phyloP scores from a whole-genome alignment of 2,888 invertebrate species.

The Norana najaformis region DNA sequence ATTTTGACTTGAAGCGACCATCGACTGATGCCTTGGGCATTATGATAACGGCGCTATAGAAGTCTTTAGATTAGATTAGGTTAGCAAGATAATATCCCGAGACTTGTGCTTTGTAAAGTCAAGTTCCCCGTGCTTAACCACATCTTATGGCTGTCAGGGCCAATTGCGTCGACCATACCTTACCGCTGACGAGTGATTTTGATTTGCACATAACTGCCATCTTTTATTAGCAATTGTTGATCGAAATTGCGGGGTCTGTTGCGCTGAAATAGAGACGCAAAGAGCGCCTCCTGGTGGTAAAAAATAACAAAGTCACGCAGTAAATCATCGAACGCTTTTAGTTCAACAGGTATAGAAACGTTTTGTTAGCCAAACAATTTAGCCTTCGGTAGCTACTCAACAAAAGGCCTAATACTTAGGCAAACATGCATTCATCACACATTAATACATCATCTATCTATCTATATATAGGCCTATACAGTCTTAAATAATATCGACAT shows the following conservation, averaged over 20 bases:
- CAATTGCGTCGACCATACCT: no score
- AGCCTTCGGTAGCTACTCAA: not conserved
- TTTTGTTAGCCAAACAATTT: not conserved
- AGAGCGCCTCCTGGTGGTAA: not conserved
- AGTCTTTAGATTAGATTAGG: no score
- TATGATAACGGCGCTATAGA: no score
- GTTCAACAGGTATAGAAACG: not conserved
- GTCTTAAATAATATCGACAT: no score
- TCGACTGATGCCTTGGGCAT: no score
- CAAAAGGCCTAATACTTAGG: not conserved
- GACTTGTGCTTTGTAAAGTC: no score
- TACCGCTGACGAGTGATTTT: no score
- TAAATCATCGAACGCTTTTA: not conserved
- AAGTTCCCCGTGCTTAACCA: no score
- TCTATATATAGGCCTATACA: not conserved
- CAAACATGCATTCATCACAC: not conserved
- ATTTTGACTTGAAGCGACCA: no score
- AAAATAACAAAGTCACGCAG: not conserved
- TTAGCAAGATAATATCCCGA: no score
- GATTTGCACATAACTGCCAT: no score
- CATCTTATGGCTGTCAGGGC: no score
- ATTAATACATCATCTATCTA: not conserved
- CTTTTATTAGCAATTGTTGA: not conserved
- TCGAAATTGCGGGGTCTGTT: not conserved
- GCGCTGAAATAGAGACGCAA: not conserved